Base-by-base conservation (phyloP, 1,140 invertebrate species). In the Diachasma alloeum region DNA sequence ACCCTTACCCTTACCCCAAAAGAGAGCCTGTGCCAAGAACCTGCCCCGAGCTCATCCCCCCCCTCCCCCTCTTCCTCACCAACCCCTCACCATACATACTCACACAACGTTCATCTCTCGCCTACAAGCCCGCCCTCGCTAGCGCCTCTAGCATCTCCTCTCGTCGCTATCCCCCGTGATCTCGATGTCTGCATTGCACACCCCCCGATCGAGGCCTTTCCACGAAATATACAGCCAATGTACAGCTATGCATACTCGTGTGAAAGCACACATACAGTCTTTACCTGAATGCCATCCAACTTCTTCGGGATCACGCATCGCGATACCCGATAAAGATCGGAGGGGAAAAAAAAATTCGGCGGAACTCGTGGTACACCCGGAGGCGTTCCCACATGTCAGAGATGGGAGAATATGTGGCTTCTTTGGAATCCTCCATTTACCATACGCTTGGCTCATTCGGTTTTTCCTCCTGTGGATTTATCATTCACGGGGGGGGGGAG, bases 11-110 rank as follows among this genome's bases (percentile, higher is more conserved):
- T 53, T 53, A 53, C 48, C 48, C 48, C n/a, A 81, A 85, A 87
- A 84, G 85, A 85, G 83, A 87, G 84, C 81, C 81, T 79, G 84
- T 87, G 87, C 87, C 87, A 89, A 89, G 86, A 88, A 85, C 82
- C 83, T 87, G 80, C 85, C 87, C 48, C 84, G 74, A 78, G 66
- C 83, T 78, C 79, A 81, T 79, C 80, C 82, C 71, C 80, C 66
- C 39, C 68, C 69, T 48, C 48, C 63, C n/a, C n/a, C n/a, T n/a
- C 68, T 71, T 59, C n/a, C 0, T 59, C 69, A 72, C 48, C 44
- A 56, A 22, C 15, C 31, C 31, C 31, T 31, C 31, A 3, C 31
- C 48, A 72, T 24, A n/a, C 48, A 72, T 66, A 53, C 48, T 24
- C 36, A 69, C 68, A 15, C 53, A 72, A 53, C 48, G 15, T 53